These are phyloP conservation scores for Toxostoma redivivum DNA, from an alignment of 2,113 vertebrate species.

Conservation along the genomic window DNA sequence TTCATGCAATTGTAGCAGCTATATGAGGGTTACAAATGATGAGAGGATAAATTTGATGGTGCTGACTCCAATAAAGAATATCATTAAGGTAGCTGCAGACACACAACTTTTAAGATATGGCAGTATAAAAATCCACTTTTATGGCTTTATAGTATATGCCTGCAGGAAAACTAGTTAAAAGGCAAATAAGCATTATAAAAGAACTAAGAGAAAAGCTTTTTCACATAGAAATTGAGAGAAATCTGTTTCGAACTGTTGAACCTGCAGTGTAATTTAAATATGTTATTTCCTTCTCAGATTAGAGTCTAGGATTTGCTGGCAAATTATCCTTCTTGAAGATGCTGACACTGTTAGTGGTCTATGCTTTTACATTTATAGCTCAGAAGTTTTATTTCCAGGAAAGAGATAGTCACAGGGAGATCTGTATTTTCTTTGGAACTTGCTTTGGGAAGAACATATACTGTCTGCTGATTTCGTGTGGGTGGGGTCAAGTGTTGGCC, in stretches of 20 bases:
- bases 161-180: conserved; percentile 42
- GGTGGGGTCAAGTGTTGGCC: not conserved
- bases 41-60: conserved; percentile 1
- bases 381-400: not conserved
- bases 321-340: not conserved
- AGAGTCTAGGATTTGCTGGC: not conserved
- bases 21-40: conserved; percentile 14
- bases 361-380: not conserved
- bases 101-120: not conserved
- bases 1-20: not conserved
- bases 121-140: not conserved
- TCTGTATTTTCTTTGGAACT: not conserved
- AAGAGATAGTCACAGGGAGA: not conserved
- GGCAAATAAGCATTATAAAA: conserved; percentile 31
- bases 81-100: conserved; percentile 37
- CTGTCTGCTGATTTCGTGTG: not conserved
- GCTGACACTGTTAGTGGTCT: not conserved
- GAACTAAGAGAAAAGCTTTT: conserved; percentile 4
- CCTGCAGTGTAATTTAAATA: conserved; percentile 2
- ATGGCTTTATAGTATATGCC: not conserved
- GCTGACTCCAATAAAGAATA: conserved; percentile 41
- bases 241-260: not conserved
- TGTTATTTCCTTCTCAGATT: conserved; percentile 4
- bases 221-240: not conserved
- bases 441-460: not conserved